Percentiles rank a stretch among this genome's conserved stretches.
Conservation (phyloP, 2,888 invertebrate species). For the Zhuqinia jingwanae region DNA sequence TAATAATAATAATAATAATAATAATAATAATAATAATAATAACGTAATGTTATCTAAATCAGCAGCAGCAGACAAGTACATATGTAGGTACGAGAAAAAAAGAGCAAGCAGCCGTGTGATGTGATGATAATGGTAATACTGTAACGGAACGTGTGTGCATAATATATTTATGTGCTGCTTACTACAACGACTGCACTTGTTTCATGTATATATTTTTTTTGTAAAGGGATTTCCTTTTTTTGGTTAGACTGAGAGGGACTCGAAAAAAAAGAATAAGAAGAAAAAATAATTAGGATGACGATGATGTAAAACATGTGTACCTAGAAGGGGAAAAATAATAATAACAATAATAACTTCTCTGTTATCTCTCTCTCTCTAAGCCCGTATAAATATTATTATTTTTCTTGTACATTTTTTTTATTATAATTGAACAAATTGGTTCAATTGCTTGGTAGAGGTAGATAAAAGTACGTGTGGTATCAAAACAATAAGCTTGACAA, state of each 20-base stretch:
- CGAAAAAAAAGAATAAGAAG: constrained; percentile 5
- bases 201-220: constrained; percentile 5
- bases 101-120: not conserved
- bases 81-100: too few relatives aligned
- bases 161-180: constrained; percentile 45
- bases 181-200: too few relatives aligned
- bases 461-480: not conserved
- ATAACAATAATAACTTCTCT: too few relatives aligned
- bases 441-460: constrained; percentile 16
- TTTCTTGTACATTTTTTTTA: constrained; percentile 29
- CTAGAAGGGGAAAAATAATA: not conserved
- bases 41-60: constrained; percentile 39
- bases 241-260: not conserved
- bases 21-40: too few relatives aligned
- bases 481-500: too few relatives aligned
- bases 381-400: too few relatives aligned
- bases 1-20: too few relatives aligned
- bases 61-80: not conserved
- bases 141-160: constrained; percentile 40
- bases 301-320: constrained; percentile 46
- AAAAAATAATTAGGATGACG: constrained; percentile 35
- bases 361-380: too few relatives aligned
- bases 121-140: not conserved
- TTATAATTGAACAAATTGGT: constrained; percentile 51
- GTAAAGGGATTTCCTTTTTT: constrained; percentile 6